These are phyloP conservation scores for Chloroclysta siterata DNA, from an alignment of 2,888 invertebrate species.

Conservation along the genomic window DNA sequence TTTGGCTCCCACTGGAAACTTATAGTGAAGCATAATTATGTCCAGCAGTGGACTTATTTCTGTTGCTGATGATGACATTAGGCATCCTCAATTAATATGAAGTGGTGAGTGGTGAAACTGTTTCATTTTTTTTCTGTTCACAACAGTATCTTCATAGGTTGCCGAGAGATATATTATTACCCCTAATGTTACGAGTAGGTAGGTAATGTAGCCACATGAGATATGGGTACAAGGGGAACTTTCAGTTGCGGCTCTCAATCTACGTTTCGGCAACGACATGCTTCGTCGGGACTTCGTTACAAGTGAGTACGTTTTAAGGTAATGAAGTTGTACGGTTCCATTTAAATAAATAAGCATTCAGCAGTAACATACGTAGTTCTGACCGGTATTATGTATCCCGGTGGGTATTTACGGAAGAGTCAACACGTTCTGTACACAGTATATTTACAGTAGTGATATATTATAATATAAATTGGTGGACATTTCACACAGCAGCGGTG, in stretches of 20 bases:
- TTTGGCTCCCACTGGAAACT: too few species aligned
- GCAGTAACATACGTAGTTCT: neutral
- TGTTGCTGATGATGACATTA: too few species aligned
- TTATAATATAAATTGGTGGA: too few species aligned
- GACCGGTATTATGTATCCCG: neutral
- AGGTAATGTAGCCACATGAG: conserved; percentile 22
- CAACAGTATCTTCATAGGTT: conserved; percentile 6
- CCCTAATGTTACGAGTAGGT: conserved; percentile 17
- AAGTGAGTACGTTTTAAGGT: conserved; percentile 14
- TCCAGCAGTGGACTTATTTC: too few species aligned
- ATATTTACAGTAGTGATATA: too few species aligned
- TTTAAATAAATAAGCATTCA: neutral
- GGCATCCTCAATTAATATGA: too few species aligned
- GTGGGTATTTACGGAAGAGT: neutral
- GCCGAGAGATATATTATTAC: conserved; percentile 16
- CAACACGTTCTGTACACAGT: neutral
- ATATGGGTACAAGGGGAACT: conserved; percentile 26
- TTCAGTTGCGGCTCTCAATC: conserved; percentile 25
- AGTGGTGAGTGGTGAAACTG: too few species aligned
- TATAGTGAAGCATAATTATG: too few species aligned
- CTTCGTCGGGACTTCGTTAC: conserved; percentile 12
- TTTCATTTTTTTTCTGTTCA: too few species aligned
- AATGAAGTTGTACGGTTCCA: conserved; percentile 9
- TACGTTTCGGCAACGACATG: conserved; percentile 18
- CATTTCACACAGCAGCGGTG: too few species aligned